Evolutionary conservation across 2,888 invertebrate genomes (phyloP), one percentile per base, ranked within the genome.

Genomic region (Pollenia amentaria): DNA sequence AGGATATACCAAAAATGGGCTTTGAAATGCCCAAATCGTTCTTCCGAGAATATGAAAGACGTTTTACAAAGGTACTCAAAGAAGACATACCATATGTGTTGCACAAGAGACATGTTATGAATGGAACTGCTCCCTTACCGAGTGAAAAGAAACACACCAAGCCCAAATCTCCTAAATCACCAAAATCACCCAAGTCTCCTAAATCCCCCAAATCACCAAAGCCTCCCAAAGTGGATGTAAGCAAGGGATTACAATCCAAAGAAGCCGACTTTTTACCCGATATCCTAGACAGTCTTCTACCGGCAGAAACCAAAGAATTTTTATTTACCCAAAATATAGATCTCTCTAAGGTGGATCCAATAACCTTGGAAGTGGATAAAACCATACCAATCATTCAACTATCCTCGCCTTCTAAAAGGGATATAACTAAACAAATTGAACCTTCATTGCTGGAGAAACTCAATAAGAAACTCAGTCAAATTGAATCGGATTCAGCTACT

Each of bases 21-120:
- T 96, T 96, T 90, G 96, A 96, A 92, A 94, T 96, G 77, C 96
- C 96, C 2, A 96, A 96, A 91, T 96, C 95, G 89, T 96, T 96
- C 90, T 96, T 96, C 90, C 95, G 96, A 90, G 95, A 96, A 85
- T 95, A 95, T 82, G 95, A 95, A 83, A 94, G 95, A 51, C 94
- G 95, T 73, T 94, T 94, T 44, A 90, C 92, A 11, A 93, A 93
- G 85, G 89, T 91, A 0, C 84, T 93, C 0, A 93, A 95, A 89
- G 96, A 96, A 88, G 97, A 97, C 89, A 97, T 97, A 91, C 97
- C 97, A 0, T 97, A 97, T 90, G 96, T 97, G 8, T 93, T 97
- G 70, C 97, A 97, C 91, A 97, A 97, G 91, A 94, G 97, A 4
- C 97, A 97, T 91, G 95, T 97, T 1, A 96, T 97, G 96, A 97